Conservation (phyloP, 2,888 invertebrate genomes). For the Ellobium chinense region DNA sequence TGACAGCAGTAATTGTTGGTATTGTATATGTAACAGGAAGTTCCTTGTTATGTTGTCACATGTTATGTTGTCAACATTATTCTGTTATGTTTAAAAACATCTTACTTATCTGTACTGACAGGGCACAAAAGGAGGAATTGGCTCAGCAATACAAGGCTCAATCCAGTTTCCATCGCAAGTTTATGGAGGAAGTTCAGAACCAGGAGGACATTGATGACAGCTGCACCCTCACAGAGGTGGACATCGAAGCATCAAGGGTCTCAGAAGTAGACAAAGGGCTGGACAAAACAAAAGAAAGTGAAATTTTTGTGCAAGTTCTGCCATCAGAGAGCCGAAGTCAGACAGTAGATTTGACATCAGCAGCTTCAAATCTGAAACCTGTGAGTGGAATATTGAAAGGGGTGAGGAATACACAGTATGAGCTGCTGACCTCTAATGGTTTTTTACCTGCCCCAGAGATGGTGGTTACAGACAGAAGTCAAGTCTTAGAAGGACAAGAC, state of each 20-base stretch:
- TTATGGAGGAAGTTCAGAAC: background rate
- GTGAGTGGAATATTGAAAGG: constrained; percentile 23
- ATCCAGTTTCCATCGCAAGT: background rate
- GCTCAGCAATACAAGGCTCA: constrained; percentile 16
- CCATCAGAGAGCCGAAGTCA: background rate
- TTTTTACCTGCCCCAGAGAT: constrained; percentile 13
- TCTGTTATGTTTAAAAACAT: no score
- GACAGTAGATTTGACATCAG: background rate
- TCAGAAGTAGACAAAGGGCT: background rate
- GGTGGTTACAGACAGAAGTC: background rate
- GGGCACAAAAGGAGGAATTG: constrained; percentile 21
- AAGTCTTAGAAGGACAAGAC: background rate
- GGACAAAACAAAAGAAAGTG: background rate
- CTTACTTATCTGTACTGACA: no score
- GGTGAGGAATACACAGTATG: constrained; percentile 12
- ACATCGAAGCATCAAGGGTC: constrained; percentile 1
- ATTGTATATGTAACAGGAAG: no score
- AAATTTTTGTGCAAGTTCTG: background rate
- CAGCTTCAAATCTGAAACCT: constrained; percentile 5
- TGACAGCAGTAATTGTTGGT: no score
- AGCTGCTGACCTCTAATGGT: constrained; percentile 19
- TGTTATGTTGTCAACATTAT: no score
- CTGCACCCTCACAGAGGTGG: constrained; percentile 22
- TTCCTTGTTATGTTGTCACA: no score
- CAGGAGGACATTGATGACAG: background rate